Percentiles rank a stretch among this genome's conserved stretches.
Conservation (phyloP, 2,888 invertebrate species). For the Sesia apiformis region DNA sequence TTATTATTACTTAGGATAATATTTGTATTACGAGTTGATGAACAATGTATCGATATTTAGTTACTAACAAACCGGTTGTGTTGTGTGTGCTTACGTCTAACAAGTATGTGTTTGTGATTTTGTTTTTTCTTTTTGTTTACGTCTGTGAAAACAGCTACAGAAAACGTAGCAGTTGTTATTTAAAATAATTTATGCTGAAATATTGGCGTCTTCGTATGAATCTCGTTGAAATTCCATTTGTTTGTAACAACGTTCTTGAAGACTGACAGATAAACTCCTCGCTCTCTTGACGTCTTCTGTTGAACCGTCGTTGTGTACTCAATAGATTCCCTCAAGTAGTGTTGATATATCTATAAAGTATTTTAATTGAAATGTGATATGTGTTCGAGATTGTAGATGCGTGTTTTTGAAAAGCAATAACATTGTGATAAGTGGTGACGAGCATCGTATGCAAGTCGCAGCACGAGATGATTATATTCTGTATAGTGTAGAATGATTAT, state of each 20-base stretch:
- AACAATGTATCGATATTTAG: slow-evolving; percentile 60
- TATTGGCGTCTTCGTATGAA: slow-evolving; percentile 38
- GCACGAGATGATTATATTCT: slow-evolving; percentile 24
- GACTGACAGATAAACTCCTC: slow-evolving; percentile 46
- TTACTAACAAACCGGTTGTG: slow-evolving; percentile 73
- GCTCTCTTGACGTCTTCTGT: slow-evolving; percentile 25
- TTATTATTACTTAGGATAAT: slow-evolving; percentile 57
- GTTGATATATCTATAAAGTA: slow-evolving; percentile 35
- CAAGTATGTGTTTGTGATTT: slow-evolving; percentile 70
- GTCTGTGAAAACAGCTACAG: slow-evolving; percentile 18
- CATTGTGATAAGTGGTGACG: slow-evolving; percentile 59
- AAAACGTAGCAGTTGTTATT: slow-evolving; percentile 38
- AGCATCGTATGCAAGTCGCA: slow-evolving; percentile 42
- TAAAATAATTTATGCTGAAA: slow-evolving; percentile 71
- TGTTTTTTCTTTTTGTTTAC: slow-evolving; percentile 25
- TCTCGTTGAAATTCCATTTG: slow-evolving; percentile 37
- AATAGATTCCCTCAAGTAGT: slow-evolving; percentile 25
- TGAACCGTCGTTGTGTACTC: neutral
- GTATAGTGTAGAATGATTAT: slow-evolving; percentile 42
- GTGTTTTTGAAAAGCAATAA: slow-evolving; percentile 70
- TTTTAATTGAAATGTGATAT: slow-evolving; percentile 66
- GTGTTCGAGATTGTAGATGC: slow-evolving; percentile 52
- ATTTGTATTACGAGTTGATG: slow-evolving; percentile 42
- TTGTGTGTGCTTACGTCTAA: slow-evolving; percentile 71
- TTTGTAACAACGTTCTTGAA: slow-evolving; percentile 18